Evolutionary conservation across 2,113 vertebrate species (phyloP).

Genomic region (Mesembrinibis cayennensis): DNA sequence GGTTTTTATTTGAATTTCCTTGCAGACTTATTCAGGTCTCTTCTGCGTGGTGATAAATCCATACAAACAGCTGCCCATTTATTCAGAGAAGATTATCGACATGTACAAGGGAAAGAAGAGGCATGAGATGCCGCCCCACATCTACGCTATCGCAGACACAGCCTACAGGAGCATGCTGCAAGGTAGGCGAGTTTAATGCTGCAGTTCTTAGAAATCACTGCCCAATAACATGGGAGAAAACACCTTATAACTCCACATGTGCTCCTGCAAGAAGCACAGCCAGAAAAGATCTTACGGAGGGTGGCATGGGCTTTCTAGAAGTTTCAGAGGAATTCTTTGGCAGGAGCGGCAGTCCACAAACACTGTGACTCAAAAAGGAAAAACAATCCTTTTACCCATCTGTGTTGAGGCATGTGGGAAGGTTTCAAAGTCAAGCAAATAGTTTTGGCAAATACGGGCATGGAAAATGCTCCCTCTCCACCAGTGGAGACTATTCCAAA

Average conservation of each 20-base stretch:
- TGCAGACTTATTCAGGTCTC: constrained; percentile 94
- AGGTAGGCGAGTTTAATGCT: constrained; percentile 74
- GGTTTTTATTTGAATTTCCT: neutral
- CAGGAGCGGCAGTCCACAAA: neutral
- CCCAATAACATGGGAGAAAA: accelerated
- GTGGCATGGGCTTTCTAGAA: neutral
- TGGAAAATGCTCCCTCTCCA: constrained; percentile 43
- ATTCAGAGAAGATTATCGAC: constrained; percentile 95
- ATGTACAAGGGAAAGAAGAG: constrained; percentile 99
- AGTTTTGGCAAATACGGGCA: constrained; percentile 73
- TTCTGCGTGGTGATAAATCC: constrained; percentile 98
- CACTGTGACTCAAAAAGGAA: constrained; percentile 78
- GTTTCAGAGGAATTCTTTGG: constrained; percentile 66
- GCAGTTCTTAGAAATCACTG: neutral
- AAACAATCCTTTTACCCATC: constrained; percentile 55
- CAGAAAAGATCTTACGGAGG: neutral
- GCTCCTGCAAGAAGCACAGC: neutral
- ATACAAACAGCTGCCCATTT: constrained; percentile 96
- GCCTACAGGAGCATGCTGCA: constrained; percentile 99
- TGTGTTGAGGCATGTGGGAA: constrained; percentile 29
- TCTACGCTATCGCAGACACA: constrained; percentile 93
- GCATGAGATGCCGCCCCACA: constrained; percentile 94
- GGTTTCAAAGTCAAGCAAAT: constrained; percentile 35
- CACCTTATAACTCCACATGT: neutral
- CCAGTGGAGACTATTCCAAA: constrained; percentile 22